A percentile compares a stretch with the other conserved stretches of the same genome.
These are phyloP conservation scores for Dromius quadrimaculatus DNA, from an alignment of 2,888 invertebrate species.

Conservation along the genomic window DNA sequence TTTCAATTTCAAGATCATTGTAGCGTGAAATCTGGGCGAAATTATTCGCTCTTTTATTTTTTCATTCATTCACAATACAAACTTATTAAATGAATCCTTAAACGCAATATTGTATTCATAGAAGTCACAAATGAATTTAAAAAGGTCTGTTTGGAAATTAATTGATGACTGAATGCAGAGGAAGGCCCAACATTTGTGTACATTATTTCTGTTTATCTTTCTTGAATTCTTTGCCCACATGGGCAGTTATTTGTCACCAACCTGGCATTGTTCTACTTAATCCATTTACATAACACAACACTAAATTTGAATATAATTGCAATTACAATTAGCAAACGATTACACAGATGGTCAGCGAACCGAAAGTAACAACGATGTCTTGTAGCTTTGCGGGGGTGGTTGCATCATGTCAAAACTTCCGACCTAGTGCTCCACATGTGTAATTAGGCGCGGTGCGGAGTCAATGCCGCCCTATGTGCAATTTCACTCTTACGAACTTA, in stretches of 20 bases:
- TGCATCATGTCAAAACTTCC: slow-evolving; percentile 60
- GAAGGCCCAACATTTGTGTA: no score
- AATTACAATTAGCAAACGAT: slow-evolving; percentile 65
- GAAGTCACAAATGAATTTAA: no score
- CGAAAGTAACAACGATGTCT: slow-evolving; percentile 56
- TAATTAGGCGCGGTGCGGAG: slow-evolving; percentile 58
- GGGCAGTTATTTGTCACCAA: slow-evolving; percentile 38
- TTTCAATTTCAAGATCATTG: slow-evolving; percentile 65
- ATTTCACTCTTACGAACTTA: slow-evolving; percentile 61
- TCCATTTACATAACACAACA: slow-evolving; percentile 62
- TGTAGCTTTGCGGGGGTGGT: slow-evolving; percentile 11
- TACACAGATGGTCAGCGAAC: slow-evolving; percentile 65
- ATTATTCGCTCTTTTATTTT: slow-evolving; percentile 59
- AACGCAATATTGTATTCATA: no score
- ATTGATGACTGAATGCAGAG: no score
- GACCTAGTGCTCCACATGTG: slow-evolving; percentile 65
- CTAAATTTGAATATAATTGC: slow-evolving; percentile 65
- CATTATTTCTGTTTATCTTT: no score
- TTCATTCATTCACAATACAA: slow-evolving; percentile 22
- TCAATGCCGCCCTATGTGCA: slow-evolving; percentile 58
- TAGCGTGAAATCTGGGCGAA: slow-evolving; percentile 66
- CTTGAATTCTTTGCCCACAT: slow-evolving; percentile 30
- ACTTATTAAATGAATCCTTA: no score
- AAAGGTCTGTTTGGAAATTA: no score
- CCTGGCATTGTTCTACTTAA: slow-evolving; percentile 55